A percentile compares a stretch with the other conserved stretches of the same genome.
These are phyloP conservation scores for Stegodyphus dumicola DNA, from an alignment of 1,140 invertebrate genomes.

Conservation along the genomic window DNA sequence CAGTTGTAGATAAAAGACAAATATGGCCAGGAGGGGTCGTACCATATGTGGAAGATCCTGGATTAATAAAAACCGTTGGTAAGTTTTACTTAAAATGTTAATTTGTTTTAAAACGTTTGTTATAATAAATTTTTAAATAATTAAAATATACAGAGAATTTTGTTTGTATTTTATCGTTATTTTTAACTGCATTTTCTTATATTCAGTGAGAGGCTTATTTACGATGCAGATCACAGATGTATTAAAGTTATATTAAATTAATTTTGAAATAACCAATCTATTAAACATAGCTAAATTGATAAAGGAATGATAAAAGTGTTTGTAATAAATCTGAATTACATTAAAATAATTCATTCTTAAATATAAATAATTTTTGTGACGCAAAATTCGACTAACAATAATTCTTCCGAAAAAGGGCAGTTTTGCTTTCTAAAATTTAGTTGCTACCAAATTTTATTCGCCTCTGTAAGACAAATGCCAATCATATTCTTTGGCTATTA, in stretches of 20 bases:
- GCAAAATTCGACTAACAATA: too few species aligned
- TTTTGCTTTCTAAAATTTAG: too few species aligned
- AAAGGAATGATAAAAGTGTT: too few species aligned
- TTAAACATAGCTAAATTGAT: too few species aligned
- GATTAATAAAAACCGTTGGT: constrained; percentile 15
- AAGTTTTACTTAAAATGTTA: neutral
- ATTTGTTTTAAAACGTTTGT: neutral
- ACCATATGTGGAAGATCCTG: constrained; percentile 39
- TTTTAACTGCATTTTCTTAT: neutral
- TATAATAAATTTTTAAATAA: neutral
- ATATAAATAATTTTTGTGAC: too few species aligned
- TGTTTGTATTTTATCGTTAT: neutral
- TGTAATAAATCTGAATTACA: too few species aligned
- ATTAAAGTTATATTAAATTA: neutral
- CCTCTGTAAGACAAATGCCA: too few species aligned
- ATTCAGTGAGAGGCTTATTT: neutral
- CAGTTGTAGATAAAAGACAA: constrained; percentile 36
- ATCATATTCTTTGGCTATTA: too few species aligned
- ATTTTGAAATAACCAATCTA: neutral
- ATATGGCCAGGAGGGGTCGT: constrained; percentile 60
- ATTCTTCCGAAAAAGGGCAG: too few species aligned
- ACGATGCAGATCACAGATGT: neutral
- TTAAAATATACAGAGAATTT: neutral
- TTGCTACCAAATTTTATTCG: too few species aligned
- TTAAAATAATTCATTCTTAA: too few species aligned